A percentile compares a stretch with the other conserved stretches of the same genome.
phyloP scores from a whole-genome alignment of 2,113 vertebrate genomes.

The Misgurnus anguillicaudatus region DNA sequence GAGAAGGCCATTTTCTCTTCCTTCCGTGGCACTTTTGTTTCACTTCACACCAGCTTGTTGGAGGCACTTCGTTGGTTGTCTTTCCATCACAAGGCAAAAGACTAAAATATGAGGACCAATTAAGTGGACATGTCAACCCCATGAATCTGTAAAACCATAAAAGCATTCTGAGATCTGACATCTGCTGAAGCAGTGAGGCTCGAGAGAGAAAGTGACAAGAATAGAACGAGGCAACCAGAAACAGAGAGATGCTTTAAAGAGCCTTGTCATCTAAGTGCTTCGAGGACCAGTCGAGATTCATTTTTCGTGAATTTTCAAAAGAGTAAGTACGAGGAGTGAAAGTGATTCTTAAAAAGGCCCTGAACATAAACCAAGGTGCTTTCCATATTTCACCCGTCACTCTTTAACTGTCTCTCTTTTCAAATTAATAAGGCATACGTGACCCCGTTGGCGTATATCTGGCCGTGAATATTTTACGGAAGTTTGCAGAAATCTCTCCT shows the following conservation, averaged over 20 bases:
- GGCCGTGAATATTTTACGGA: neutral
- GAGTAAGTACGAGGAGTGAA: conserved; percentile 5
- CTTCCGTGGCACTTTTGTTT: conserved; percentile 13
- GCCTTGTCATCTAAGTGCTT: conserved; percentile 26
- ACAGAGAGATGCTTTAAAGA: conserved; percentile 6
- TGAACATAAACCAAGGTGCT: neutral
- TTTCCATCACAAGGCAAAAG: conserved; percentile 35
- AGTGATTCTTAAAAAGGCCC: conserved; percentile 10
- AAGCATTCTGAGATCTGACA: conserved; percentile 50
- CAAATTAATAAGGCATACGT: neutral
- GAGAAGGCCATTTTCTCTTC: neutral
- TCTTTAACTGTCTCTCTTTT: neutral
- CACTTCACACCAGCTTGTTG: conserved; percentile 32
- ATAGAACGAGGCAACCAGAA: conserved; percentile 17
- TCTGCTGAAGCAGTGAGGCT: conserved; percentile 39
- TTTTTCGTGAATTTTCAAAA: neutral
- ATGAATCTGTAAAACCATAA: conserved; percentile 50
- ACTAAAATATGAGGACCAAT: conserved; percentile 53
- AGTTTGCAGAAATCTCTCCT: neutral
- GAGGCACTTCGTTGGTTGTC: conserved; percentile 39
- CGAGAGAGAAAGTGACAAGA: conserved; percentile 21
- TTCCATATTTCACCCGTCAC: neutral
- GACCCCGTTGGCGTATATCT: neutral
- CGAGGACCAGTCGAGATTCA: neutral
- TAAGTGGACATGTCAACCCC: conserved; percentile 44